These are phyloP conservation scores for Euplagia quadripunctaria DNA, from an alignment of 2,888 invertebrate genomes.

Conservation along the genomic window DNA sequence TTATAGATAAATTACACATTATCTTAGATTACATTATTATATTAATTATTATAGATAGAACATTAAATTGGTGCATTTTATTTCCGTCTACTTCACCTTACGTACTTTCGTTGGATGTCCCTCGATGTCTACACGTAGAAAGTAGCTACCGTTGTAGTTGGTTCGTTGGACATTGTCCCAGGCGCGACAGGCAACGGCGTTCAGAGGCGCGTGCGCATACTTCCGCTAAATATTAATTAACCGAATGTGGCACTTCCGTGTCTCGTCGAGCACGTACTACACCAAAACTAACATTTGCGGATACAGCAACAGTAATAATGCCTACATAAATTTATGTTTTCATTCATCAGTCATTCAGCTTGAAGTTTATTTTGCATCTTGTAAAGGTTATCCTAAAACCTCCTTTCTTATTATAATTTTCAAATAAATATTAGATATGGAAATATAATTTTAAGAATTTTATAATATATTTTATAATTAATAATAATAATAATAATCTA, in stretches of 20 bases:
- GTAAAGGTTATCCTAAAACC: no score
- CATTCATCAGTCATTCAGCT: background rate
- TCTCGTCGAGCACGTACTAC: constrained; percentile 3
- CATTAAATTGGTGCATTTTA: no score
- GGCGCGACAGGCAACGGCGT: background rate
- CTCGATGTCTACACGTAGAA: background rate
- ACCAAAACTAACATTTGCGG: constrained; percentile 5
- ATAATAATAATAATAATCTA: no score
- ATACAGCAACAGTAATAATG: constrained; percentile 7
- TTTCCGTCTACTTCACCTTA: no score
- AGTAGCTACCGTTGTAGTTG: background rate
- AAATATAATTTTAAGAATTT: no score
- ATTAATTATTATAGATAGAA: no score
- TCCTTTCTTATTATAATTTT: no score
- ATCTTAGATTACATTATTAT: no score
- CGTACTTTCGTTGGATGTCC: no score
- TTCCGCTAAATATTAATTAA: constrained; percentile 16
- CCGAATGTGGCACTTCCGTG: constrained; percentile 10
- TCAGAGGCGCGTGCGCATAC: background rate
- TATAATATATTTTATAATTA: no score
- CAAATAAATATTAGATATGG: no score
- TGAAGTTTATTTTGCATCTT: background rate
- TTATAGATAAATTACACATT: no score
- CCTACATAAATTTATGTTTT: background rate
- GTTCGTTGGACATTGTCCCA: background rate